Evolutionary conservation across 2,888 invertebrate species (phyloP).

Genomic region (Sialis lutaria): DNA sequence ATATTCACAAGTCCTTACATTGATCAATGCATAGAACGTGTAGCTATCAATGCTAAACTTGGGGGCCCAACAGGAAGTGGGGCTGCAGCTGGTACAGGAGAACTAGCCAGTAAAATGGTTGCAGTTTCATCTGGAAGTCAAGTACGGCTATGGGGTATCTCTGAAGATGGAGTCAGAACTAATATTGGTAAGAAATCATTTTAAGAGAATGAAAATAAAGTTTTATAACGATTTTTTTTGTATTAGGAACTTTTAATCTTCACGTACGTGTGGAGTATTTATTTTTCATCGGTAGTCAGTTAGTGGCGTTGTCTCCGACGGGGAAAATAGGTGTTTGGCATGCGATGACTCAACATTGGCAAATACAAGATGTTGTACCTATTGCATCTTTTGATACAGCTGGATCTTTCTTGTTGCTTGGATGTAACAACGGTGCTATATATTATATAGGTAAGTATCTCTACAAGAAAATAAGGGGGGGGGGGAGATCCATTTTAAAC

Average conservation of each 20-base stretch:
- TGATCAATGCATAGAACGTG: slow-evolving; percentile 74
- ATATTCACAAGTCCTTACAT: slow-evolving; percentile 88
- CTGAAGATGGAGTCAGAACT: slow-evolving; percentile 54
- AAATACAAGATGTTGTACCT: slow-evolving; percentile 89
- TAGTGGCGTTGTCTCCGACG: slow-evolving; percentile 84
- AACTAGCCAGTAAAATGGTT: slow-evolving; percentile 56
- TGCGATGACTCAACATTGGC: slow-evolving; percentile 98
- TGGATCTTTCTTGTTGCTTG: slow-evolving; percentile 84
- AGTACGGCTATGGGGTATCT: slow-evolving; percentile 63
- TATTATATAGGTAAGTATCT: slow-evolving; percentile 73
- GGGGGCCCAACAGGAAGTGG: slow-evolving; percentile 20
- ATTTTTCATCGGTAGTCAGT: slow-evolving; percentile 92
- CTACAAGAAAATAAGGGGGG: too few species aligned
- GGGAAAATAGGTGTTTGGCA: slow-evolving; percentile 99
- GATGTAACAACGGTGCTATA: slow-evolving; percentile 91
- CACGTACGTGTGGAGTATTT: slow-evolving; percentile 87
- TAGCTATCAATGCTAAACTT: slow-evolving; percentile 69
- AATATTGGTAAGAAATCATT: slow-evolving; percentile 39
- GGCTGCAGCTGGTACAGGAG: slow-evolving; percentile 28
- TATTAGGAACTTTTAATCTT: slow-evolving; percentile 71
- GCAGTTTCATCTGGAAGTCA: slow-evolving; percentile 64
- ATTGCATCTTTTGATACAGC: slow-evolving; percentile 94
- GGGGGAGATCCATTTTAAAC: too few species aligned
- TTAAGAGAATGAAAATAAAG: slow-evolving; percentile 8
- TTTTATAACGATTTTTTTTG: background rate